A percentile compares a stretch with the other conserved stretches of the same genome.
Evolutionary conservation across 1,140 invertebrate genomes (phyloP).

Genomic region (Halesus radiatus): DNA sequence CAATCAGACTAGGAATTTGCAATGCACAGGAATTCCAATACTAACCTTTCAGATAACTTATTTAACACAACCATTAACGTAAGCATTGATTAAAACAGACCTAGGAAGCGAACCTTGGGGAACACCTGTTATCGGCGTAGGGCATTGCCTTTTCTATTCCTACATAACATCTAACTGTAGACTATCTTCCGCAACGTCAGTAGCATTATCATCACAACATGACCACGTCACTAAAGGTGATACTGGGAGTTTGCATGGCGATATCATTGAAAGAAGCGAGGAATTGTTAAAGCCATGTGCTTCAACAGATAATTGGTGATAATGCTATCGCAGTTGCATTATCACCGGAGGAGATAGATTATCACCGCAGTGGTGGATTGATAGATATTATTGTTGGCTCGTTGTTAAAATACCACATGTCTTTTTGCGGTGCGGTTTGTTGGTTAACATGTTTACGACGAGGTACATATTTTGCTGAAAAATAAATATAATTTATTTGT

Average conservation of each 20-base stretch:
- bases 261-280: neutral
- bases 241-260: neutral
- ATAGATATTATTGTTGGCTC: neutral
- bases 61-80: no score
- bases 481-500: no score
- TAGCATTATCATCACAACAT: neutral
- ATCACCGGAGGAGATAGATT: neutral
- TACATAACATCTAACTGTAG: neutral
- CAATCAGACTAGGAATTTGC: no score
- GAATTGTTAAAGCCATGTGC: neutral
- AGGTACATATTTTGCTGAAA: no score
- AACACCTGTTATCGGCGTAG: no score
- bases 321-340: neutral
- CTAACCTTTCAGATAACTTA: no score
- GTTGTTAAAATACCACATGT: conserved; percentile 6
- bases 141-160: no score
- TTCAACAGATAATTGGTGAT: conserved; percentile 1
- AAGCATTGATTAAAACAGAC: no score
- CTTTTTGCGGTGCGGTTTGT: neutral
- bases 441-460: neutral
- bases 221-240: neutral
- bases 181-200: neutral
- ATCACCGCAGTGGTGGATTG: conserved; percentile 1
- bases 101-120: no score
- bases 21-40: no score